A percentile compares a stretch with the other conserved stretches of the same genome.
Evolutionary conservation across 2,797 vertebrate genomes (phyloP).

Genomic region (Garrulus glandarius): DNA sequence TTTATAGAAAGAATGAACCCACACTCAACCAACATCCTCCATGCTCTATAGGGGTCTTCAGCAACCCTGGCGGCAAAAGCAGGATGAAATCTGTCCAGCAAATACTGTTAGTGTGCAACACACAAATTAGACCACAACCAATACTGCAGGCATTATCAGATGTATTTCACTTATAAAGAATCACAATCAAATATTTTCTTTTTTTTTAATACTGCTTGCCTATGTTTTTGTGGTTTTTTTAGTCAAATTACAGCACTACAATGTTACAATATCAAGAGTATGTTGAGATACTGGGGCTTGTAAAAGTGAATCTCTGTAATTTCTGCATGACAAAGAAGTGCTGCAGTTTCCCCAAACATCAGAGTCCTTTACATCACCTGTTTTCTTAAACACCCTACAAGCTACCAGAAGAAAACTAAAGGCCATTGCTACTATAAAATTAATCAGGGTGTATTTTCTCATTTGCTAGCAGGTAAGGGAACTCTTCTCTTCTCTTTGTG

Average conservation of each 20-base stretch:
- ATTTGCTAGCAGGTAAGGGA: neutral
- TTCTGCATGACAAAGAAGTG: neutral
- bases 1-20: neutral
- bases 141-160: neutral
- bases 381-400: neutral
- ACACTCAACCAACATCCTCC: neutral
- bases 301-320: neutral
- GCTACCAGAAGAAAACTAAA: neutral
- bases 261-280: neutral
- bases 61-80: neutral
- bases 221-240: no score
- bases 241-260: neutral
- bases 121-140: neutral
- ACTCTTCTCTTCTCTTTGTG: neutral
- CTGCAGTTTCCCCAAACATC: neutral
- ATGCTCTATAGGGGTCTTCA: neutral
- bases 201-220: neutral
- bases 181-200: neutral
- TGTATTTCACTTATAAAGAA: neutral
- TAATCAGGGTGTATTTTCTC: neutral
- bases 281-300: neutral
- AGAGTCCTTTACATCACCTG: neutral
- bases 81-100: neutral
- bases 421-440: neutral
- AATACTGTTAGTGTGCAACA: neutral